Percentiles rank a stretch among this genome's conserved stretches.
Conservation (phyloP, 2,113 vertebrate species). For the Passerina amoena region DNA sequence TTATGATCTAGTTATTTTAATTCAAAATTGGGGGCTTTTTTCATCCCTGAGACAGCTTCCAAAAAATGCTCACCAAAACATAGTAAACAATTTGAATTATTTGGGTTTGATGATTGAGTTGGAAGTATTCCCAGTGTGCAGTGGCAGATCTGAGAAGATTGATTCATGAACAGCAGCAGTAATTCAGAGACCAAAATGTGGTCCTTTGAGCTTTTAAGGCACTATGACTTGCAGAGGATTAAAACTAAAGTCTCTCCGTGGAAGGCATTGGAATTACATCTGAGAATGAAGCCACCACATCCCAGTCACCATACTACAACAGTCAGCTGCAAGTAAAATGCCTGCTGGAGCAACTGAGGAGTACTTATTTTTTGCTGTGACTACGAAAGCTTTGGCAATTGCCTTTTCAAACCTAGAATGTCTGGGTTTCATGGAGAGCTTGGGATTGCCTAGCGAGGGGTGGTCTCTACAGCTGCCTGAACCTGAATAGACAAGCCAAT, state of each 20-base stretch:
- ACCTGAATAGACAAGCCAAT: constrained; percentile 49
- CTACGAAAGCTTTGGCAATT: background rate
- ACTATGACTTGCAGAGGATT: background rate
- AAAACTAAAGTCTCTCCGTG: background rate
- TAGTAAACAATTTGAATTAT: background rate
- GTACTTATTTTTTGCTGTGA: background rate
- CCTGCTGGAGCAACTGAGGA: background rate
- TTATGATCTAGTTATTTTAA: background rate
- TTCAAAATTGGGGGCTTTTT: background rate
- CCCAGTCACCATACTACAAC: background rate
- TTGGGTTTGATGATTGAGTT: background rate
- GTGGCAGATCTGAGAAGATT: background rate
- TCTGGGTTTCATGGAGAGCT: constrained; percentile 16
- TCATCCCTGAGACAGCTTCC: background rate
- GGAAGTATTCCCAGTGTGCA: background rate
- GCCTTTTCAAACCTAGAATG: constrained; percentile 8
- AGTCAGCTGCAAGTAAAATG: background rate
- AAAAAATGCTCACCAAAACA: background rate
- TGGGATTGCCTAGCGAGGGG: background rate
- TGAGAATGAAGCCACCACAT: background rate
- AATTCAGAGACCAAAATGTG: background rate
- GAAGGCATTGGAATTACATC: background rate
- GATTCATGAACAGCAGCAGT: background rate
- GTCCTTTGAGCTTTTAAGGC: background rate
- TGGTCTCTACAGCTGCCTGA: constrained; percentile 26